Conservation (phyloP, 2,797 vertebrate species). For the Ctenopoma kingsleyae region DNA sequence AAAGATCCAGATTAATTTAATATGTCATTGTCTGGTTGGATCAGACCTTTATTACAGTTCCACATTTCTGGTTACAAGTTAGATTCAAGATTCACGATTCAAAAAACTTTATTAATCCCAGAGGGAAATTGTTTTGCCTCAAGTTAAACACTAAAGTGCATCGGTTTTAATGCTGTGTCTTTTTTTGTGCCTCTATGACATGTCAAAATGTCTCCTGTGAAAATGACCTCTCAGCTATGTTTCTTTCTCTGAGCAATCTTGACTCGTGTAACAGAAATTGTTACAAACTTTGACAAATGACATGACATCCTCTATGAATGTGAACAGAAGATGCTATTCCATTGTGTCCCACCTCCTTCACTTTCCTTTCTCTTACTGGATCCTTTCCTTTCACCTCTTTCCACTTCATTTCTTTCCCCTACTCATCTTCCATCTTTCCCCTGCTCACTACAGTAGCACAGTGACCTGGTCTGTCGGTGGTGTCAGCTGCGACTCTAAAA, state of each 20-base stretch:
- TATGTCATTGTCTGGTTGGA: too few species aligned
- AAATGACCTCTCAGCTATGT: neutral
- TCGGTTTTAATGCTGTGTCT: neutral
- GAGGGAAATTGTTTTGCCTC: too few species aligned
- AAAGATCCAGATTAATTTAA: too few species aligned
- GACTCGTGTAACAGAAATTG: neutral
- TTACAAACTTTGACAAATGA: neutral
- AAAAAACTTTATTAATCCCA: too few species aligned
- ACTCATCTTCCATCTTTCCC: neutral
- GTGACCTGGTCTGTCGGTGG: constrained; percentile 70
- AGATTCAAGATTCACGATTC: too few species aligned
- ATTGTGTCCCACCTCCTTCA: neutral
- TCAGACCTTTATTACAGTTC: too few species aligned
- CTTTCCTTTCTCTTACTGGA: neutral
- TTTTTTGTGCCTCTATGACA: constrained; percentile 2
- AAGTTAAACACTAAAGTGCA: neutral
- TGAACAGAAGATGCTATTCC: neutral
- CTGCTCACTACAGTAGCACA: constrained; percentile 22
- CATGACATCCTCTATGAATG: neutral
- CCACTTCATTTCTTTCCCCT: too few species aligned
- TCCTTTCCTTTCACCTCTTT: too few species aligned
- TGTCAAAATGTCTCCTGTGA: constrained; percentile 14
- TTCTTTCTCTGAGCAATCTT: neutral
- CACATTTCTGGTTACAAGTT: too few species aligned
- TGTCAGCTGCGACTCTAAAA: constrained; percentile 69